A percentile compares a stretch with the other conserved stretches of the same genome.
Conservation (phyloP, 2,888 invertebrate species). For the Nymphalis c-album region DNA sequence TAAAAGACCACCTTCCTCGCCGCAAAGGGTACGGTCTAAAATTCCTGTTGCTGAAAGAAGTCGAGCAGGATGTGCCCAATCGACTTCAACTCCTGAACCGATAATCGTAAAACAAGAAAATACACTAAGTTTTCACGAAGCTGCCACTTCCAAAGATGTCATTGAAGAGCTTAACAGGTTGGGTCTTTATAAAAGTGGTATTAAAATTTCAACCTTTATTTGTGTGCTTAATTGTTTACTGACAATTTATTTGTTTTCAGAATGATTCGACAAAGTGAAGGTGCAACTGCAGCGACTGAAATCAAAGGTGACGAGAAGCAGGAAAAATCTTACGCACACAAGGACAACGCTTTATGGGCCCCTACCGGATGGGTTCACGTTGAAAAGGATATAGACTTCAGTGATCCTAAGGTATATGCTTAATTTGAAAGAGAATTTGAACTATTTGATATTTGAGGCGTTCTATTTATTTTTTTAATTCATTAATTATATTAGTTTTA, state of each 20-base stretch:
- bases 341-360: constrained; percentile 85
- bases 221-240: neutral
- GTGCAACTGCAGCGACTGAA: constrained; percentile 47
- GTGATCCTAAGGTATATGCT: constrained; percentile 86
- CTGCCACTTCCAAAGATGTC: constrained; percentile 88
- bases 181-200: constrained; percentile 24
- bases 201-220: neutral
- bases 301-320: constrained; percentile 46
- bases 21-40: constrained; percentile 64
- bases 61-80: constrained; percentile 48
- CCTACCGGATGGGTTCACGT: constrained; percentile 91
- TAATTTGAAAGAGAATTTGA: too few relatives aligned
- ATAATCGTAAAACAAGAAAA: constrained; percentile 80
- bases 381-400: constrained; percentile 88
- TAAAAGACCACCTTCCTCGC: constrained; percentile 75
- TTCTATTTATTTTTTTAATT: too few relatives aligned
- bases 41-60: constrained; percentile 67
- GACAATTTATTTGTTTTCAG: constrained; percentile 46
- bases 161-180: constrained; percentile 87
- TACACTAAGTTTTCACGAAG: constrained; percentile 86
- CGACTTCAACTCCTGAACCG: constrained; percentile 53
- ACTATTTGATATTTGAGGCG: too few relatives aligned
- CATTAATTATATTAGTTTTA: too few relatives aligned
- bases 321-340: constrained; percentile 52
- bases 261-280: constrained; percentile 76